phyloP scores from a whole-genome alignment of 2,113 vertebrate species.

The Ictalurus furcatus region DNA sequence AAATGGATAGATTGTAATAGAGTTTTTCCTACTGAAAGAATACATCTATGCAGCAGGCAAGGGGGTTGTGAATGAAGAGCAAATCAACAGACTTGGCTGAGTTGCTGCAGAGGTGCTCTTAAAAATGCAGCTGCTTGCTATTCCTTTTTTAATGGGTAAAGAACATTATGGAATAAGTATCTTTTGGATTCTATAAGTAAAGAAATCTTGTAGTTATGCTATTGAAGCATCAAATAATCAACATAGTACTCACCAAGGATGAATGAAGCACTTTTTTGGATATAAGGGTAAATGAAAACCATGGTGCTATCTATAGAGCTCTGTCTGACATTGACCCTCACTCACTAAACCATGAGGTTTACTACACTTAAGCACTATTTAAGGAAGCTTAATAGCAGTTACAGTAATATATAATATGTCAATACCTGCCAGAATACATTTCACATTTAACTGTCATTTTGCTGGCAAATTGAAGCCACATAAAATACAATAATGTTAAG shows the following conservation, averaged over 20 bases:
- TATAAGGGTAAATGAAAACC: neutral
- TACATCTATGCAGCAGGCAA: slow-evolving; percentile 54
- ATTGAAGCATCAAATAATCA: neutral
- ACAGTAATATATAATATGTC: neutral
- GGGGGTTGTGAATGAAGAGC: slow-evolving; percentile 54
- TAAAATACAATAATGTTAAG: neutral
- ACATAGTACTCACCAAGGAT: neutral
- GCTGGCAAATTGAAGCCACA: neutral
- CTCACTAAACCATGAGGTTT: neutral
- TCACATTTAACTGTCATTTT: neutral
- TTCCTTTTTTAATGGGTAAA: slow-evolving; percentile 32
- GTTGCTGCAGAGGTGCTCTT: slow-evolving; percentile 37
- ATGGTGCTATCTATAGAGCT: neutral
- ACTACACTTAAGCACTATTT: neutral
- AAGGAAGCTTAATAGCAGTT: neutral
- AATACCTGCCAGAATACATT: neutral
- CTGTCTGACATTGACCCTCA: neutral
- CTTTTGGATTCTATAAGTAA: neutral
- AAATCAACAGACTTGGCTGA: slow-evolving; percentile 53
- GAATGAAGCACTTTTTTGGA: neutral
- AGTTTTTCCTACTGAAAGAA: slow-evolving; percentile 61
- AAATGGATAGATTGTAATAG: slow-evolving; percentile 56
- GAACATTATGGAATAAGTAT: neutral
- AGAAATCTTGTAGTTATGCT: neutral
- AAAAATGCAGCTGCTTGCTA: slow-evolving; percentile 60